Conservation (phyloP, 2,113 vertebrate species). For the Sinocyclocheilus grahami region DNA sequence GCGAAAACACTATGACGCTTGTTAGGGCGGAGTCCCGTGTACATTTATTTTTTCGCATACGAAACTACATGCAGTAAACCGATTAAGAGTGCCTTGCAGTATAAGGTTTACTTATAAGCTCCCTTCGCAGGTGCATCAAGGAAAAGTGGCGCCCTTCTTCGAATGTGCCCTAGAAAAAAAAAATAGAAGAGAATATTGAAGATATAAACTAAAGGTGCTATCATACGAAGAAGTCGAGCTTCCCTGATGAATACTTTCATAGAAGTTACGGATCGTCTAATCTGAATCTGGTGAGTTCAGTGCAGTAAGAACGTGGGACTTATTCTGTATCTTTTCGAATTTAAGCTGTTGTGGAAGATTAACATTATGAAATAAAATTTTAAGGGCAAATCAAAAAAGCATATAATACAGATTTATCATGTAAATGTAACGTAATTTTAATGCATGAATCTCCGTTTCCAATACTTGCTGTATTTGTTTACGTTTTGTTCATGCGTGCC, state of each 20-base stretch:
- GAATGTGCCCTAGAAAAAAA: conserved; percentile 14
- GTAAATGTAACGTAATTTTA: neutral
- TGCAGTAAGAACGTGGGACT: neutral
- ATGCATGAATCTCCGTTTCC: neutral
- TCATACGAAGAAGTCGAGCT: neutral
- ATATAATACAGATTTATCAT: neutral
- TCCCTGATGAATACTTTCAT: neutral
- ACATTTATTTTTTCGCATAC: neutral
- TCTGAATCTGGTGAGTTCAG: neutral
- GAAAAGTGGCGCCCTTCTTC: conserved; percentile 19
- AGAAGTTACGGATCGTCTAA: neutral
- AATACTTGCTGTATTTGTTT: neutral
- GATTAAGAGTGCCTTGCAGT: neutral
- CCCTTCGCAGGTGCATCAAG: neutral
- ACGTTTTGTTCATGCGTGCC: neutral
- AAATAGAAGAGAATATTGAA: neutral
- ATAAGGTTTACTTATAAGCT: neutral
- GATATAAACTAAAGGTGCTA: neutral
- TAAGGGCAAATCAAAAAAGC: neutral
- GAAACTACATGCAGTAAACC: neutral
- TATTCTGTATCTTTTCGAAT: neutral
- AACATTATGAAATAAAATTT: neutral
- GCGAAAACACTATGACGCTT: conserved; percentile 7
- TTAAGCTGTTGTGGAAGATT: neutral
- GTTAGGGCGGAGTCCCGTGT: conserved; percentile 29